These are phyloP conservation scores for Lasiurus cinereus DNA, from an alignment of 2,113 vertebrate genomes.

Conservation along the genomic window DNA sequence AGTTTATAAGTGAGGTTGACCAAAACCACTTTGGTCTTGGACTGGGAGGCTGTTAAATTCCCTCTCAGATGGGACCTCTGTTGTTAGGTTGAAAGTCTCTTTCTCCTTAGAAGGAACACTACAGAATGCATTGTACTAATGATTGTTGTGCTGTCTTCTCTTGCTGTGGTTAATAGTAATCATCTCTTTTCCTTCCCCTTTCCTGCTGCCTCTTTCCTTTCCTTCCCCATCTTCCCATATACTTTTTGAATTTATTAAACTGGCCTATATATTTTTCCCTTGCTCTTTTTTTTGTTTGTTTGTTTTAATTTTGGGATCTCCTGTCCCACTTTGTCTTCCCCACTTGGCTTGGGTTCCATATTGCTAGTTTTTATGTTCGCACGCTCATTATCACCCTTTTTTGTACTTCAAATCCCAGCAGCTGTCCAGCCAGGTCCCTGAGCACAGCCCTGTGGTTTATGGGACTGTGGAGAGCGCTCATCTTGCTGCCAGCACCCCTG, in stretches of 20 bases:
- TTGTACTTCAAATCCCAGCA: conserved; percentile 95
- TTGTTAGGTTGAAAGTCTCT: background rate
- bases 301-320: conserved; percentile 31
- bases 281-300: conserved; percentile 54
- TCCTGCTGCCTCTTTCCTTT: conserved; percentile 81
- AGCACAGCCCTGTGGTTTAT: conserved; percentile 89
- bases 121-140: background rate
- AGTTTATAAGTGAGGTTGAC: background rate
- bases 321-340: background rate
- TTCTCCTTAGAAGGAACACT: conserved; percentile 42
- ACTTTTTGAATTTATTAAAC: conserved; percentile 64
- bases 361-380: conserved; percentile 87
- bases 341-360: conserved; percentile 73
- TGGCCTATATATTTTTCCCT: conserved; percentile 58
- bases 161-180: conserved; percentile 85
- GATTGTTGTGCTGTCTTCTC: conserved; percentile 76
- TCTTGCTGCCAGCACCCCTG: conserved; percentile 83
- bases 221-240: conserved; percentile 63
- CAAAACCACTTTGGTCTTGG: conserved; percentile 8
- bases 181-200: conserved; percentile 82
- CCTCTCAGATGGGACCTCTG: background rate
- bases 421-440: conserved; percentile 94
- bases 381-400: conserved; percentile 91
- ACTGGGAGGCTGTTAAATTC: background rate
- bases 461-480: conserved; percentile 89